Evolutionary conservation across 1,140 invertebrate species (phyloP), one percentile per base, ranked within the genome.

Genomic region (Brachystomella parvula): DNA sequence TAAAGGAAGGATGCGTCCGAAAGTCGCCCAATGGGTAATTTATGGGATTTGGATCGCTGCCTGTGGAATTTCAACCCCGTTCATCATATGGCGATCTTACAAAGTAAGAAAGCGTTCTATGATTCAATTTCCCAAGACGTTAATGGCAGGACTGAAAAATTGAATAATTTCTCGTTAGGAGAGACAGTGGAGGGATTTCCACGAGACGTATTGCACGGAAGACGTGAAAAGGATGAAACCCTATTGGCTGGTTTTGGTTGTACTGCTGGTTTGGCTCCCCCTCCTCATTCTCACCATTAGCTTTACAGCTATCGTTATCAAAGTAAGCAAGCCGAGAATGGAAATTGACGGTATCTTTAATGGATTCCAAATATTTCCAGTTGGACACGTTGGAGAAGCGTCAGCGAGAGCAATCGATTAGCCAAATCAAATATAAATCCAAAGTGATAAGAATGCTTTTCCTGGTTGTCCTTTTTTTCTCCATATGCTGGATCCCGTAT

Each of bases 191-290:
- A 76, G 80, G 31, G 82, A 89, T 76, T 85, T 85, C 71, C 74
- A 84, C 0, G 86, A 89, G 77, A 82, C 77, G 12, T 89, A 82
- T 72, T 89, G 87, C 72, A 82, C 78, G 2, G 87, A 89, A 78
- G 82, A 88, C 59, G 73, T 78, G 0, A 71, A 79, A 3, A 75
- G 86, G 0, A 75, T 86, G 15, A 81, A 82, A 19, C 81, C 85
- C 26, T 90, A 89, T 72, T 89, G 87, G 87, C 83, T 88, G 70
- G 82, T 89, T 21, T 80, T 89, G 0, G 79, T 87, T 9, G 81
- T 83, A 1, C 77, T 87, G 2, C 74, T 88, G 21, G 86, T 89
- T 0, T 89, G 87, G 86, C 73, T 87, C 24, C 87, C 88, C 0
- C 75, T 89, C 1, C 76, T 79, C 0, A 80, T 87, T 1, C 88